Percentiles rank a stretch among this genome's conserved stretches.
Evolutionary conservation across 2,888 invertebrate species (phyloP).

Genomic region (Pyrgus malvae): DNA sequence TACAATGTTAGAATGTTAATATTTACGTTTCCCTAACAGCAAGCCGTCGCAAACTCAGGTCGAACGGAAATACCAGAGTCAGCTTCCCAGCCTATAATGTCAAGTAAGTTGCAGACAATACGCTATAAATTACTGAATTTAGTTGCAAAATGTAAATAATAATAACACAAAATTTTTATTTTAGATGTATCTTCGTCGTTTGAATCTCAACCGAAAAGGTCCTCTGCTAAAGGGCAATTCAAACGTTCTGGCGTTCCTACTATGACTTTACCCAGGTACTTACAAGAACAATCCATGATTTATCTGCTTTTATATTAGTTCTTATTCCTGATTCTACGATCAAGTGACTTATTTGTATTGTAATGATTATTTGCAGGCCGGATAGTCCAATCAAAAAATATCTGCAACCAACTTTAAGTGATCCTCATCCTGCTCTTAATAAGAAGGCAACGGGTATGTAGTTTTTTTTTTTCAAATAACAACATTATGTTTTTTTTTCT

Average conservation of each 20-base stretch:
- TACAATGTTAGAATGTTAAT: no score
- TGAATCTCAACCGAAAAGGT: slow-evolving; percentile 65
- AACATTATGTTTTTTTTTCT: slow-evolving; percentile 4
- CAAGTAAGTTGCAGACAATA: slow-evolving; percentile 52
- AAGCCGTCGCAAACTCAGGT: slow-evolving; percentile 54
- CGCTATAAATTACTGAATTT: no score
- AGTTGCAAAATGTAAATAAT: no score
- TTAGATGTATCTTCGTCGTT: slow-evolving; percentile 65
- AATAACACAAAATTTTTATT: slow-evolving; percentile 23
- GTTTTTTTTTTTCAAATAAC: neutral
- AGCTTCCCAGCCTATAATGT: slow-evolving; percentile 71
- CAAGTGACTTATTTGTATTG: no score
- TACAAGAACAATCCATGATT: neutral
- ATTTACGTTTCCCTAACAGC: slow-evolving; percentile 45
- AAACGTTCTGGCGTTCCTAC: slow-evolving; percentile 67
- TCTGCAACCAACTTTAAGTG: slow-evolving; percentile 90
- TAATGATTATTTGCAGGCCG: slow-evolving; percentile 88
- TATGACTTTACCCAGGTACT: slow-evolving; percentile 65
- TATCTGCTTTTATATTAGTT: no score
- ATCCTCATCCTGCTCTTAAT: slow-evolving; percentile 83
- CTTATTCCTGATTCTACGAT: no score
- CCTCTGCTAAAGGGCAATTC: slow-evolving; percentile 66
- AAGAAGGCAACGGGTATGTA: slow-evolving; percentile 84
- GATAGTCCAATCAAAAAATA: slow-evolving; percentile 92
- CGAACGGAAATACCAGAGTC: slow-evolving; percentile 73